phyloP scores from a whole-genome alignment of 1,140 invertebrate species.

The Magallana angulata region DNA sequence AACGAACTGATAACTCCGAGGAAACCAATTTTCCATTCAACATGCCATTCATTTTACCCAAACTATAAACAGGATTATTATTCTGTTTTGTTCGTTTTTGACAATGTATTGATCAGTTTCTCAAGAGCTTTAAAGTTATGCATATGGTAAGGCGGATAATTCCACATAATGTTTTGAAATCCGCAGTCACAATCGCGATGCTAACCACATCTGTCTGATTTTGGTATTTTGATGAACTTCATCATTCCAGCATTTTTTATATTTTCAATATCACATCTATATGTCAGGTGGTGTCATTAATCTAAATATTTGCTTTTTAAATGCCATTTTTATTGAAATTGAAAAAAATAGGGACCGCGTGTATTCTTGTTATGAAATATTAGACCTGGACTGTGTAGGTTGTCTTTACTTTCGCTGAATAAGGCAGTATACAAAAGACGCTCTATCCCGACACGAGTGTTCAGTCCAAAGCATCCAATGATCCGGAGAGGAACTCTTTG shows the following conservation, averaged over 20 bases:
- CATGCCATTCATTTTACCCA: background rate
- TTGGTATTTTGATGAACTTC: slow-evolving; percentile 17
- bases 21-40: slow-evolving; percentile 15
- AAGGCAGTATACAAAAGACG: background rate
- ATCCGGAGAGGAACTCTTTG: slow-evolving; percentile 12
- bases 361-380: background rate
- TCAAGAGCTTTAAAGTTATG: slow-evolving; percentile 7
- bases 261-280: background rate
- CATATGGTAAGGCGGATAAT: background rate
- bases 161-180: background rate
- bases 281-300: background rate
- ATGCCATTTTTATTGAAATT: background rate
- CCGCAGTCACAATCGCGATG: background rate
- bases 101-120: slow-evolving; percentile 13
- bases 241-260: background rate
- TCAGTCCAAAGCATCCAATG: background rate
- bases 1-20: background rate
- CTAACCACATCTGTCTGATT: background rate
- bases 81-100: slow-evolving; percentile 20
- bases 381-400: background rate
- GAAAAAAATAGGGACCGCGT: background rate
- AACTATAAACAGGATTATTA: slow-evolving; percentile 9
- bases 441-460: background rate
- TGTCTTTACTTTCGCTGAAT: background rate
- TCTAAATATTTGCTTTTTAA: slow-evolving; percentile 7